These are phyloP conservation scores for Nothobranchius kuhntae DNA, from an alignment of 2,113 vertebrate genomes.

Conservation along the genomic window DNA sequence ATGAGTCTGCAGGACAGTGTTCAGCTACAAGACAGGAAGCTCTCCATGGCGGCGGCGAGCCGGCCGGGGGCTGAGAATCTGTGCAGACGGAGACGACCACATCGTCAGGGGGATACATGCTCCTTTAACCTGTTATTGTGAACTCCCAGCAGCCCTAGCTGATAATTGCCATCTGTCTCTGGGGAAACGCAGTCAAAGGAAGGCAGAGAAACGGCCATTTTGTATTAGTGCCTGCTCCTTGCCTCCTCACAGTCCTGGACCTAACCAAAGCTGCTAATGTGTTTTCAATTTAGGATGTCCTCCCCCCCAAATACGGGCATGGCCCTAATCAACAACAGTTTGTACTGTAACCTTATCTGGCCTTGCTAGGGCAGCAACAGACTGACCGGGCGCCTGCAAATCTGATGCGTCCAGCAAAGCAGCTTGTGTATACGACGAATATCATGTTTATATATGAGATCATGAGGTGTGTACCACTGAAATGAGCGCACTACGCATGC, in stretches of 20 bases:
- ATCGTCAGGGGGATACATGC: conserved; percentile 77
- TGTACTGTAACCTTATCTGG: conserved; percentile 79
- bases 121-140: conserved; percentile 82
- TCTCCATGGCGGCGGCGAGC: conserved; percentile 36
- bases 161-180: conserved; percentile 81
- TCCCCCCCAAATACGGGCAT: conserved; percentile 63
- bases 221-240: conserved; percentile 57
- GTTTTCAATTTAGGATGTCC: conserved; percentile 82
- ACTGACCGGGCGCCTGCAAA: conserved; percentile 62
- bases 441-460: conserved; percentile 63
- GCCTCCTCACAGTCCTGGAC: conserved; percentile 49
- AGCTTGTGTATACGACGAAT: conserved; percentile 35
- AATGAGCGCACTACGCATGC: conserved; percentile 29
- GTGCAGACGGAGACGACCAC: conserved; percentile 60
- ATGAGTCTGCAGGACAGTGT: conserved; percentile 53
- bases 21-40: conserved; percentile 71
- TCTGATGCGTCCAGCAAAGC: conserved; percentile 67
- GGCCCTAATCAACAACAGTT: conserved; percentile 84
- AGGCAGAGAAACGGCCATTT: conserved; percentile 70
- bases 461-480: conserved; percentile 47
- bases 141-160: conserved; percentile 78
- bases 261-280: conserved; percentile 76
- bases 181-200: conserved; percentile 72
- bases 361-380: conserved; percentile 60
- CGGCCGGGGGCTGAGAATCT: conserved; percentile 37